Evolutionary conservation across 2,888 invertebrate genomes (phyloP).

Genomic region (Plagodis pulveraria): DNA sequence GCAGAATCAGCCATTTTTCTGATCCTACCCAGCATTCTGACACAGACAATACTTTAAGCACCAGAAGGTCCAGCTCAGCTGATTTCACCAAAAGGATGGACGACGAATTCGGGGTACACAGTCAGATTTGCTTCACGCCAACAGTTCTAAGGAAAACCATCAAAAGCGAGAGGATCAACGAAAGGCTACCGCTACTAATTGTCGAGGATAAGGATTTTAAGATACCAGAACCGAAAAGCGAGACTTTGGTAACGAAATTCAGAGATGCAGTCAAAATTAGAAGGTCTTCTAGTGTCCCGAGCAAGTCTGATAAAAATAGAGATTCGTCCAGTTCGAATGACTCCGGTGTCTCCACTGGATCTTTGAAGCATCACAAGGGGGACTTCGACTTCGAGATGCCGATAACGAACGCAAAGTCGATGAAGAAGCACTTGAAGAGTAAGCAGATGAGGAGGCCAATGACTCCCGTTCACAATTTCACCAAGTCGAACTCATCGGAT

Average conservation of each 20-base stretch:
- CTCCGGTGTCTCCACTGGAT: conserved; percentile 88
- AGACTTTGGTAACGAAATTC: conserved; percentile 75
- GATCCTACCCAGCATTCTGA: conserved; percentile 76
- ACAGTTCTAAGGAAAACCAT: conserved; percentile 70
- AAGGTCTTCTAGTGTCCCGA: conserved; percentile 88
- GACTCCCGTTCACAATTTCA: conserved; percentile 82
- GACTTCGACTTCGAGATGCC: conserved; percentile 87
- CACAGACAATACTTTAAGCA: conserved; percentile 70
- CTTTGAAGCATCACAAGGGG: conserved; percentile 85
- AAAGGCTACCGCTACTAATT: conserved; percentile 52
- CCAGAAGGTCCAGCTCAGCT: conserved; percentile 86
- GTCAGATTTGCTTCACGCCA: conserved; percentile 73
- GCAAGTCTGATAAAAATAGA: conserved; percentile 88
- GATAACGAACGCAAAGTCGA: conserved; percentile 76
- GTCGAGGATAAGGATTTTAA: conserved; percentile 69
- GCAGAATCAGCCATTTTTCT: conserved; percentile 83
- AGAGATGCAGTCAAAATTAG: conserved; percentile 86
- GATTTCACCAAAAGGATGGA: conserved; percentile 86
- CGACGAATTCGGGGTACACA: conserved; percentile 67
- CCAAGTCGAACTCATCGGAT: conserved; percentile 87
- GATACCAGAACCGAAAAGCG: conserved; percentile 72
- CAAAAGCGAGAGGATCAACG: conserved; percentile 71
- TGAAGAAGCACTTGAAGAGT: conserved; percentile 72
- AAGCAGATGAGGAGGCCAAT: conserved; percentile 75
- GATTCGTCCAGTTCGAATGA: conserved; percentile 90